phyloP scores from a whole-genome alignment of 2,113 vertebrate species.

The Trochalopteron elliotii region DNA sequence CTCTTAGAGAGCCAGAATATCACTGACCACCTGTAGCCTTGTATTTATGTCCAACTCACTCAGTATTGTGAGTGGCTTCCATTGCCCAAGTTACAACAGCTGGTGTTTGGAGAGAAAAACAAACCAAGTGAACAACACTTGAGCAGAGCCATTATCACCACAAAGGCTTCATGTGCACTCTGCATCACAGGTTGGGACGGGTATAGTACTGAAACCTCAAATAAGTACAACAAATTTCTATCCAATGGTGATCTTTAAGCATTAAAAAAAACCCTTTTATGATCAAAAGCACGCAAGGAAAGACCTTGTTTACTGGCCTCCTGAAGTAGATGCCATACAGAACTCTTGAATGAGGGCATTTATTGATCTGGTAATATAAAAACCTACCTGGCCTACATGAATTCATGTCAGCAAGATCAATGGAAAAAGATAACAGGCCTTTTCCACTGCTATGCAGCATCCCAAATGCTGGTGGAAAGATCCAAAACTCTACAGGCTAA shows the following conservation, averaged over 20 bases:
- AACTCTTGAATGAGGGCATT: not conserved
- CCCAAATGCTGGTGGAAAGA: not conserved
- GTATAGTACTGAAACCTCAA: not conserved
- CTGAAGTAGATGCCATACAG: not conserved
- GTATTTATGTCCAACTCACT: not conserved
- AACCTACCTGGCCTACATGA: not conserved
- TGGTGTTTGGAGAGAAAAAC: not conserved
- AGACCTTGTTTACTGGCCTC: not conserved
- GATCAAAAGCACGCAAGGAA: not conserved
- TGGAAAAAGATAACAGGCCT: not conserved
- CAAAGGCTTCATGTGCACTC: not conserved
- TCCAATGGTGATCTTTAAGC: not conserved
- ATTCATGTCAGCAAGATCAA: not conserved
- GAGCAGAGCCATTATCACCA: not conserved
- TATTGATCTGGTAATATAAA: not conserved
- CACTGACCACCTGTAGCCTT: not conserved
- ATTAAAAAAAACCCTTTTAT: accelerated
- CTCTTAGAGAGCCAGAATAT: not conserved
- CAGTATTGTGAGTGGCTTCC: not conserved
- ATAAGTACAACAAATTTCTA: not conserved
- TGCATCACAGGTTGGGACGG: not conserved
- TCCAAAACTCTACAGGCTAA: not conserved
- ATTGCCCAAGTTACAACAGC: not conserved
- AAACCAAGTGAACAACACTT: not conserved
- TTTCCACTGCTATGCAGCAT: not conserved